Percentiles rank a stretch among this genome's conserved stretches.
Evolutionary conservation across 2,797 vertebrate genomes (phyloP).

Genomic region (Darevskia nairensis): DNA sequence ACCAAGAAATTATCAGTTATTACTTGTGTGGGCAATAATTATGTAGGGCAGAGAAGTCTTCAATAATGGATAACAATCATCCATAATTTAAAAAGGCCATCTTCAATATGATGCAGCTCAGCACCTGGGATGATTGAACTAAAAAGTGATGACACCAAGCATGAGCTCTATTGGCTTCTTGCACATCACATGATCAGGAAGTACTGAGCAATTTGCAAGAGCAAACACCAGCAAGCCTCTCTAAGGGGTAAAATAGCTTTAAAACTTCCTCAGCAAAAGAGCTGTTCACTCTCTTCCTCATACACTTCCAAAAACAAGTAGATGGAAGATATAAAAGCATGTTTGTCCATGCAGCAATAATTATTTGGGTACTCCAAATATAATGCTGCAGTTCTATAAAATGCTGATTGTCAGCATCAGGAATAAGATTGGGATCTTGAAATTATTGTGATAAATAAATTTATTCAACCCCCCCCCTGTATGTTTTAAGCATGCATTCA

Average conservation of each 20-base stretch:
- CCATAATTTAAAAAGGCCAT: constrained; percentile 38
- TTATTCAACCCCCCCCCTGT: background rate
- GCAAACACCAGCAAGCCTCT: background rate
- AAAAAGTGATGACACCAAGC: constrained; percentile 9
- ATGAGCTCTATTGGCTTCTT: background rate
- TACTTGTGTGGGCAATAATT: constrained; percentile 24
- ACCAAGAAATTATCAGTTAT: constrained; percentile 35
- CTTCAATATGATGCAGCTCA: constrained; percentile 5
- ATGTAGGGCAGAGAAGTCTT: constrained; percentile 19
- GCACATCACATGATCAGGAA: constrained; percentile 1
- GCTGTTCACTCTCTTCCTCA: background rate
- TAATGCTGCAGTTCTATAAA: background rate
- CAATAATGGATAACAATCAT: constrained; percentile 42
- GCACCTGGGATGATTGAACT: constrained; percentile 30
- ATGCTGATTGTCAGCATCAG: background rate
- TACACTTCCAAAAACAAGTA: background rate
- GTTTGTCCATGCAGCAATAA: background rate
- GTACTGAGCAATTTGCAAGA: constrained; percentile 1
- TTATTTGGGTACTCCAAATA: too few species aligned
- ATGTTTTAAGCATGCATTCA: background rate
- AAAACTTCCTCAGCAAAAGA: background rate
- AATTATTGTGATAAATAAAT: background rate
- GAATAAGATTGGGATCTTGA: background rate
- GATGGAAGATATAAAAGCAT: background rate
- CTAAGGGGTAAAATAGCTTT: background rate